Percentiles rank a stretch among this genome's conserved stretches.
Evolutionary conservation across 2,888 invertebrate genomes (phyloP).

Genomic region (Drosophila testacea): DNA sequence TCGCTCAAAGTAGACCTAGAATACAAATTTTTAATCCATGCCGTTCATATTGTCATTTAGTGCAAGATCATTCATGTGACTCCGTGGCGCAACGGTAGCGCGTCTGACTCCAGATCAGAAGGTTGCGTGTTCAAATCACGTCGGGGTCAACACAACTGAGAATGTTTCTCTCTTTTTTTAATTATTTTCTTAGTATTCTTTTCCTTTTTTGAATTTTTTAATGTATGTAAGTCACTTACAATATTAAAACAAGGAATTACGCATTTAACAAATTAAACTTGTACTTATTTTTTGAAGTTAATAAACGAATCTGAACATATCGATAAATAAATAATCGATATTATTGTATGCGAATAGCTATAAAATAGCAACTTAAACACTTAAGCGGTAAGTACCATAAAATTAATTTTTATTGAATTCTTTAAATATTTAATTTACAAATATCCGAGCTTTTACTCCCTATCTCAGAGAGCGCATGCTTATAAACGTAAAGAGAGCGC

Average conservation of each 20-base stretch:
- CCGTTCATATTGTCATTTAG: constrained; percentile 10
- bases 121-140: constrained; percentile 73
- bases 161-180: constrained; percentile 3
- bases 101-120: constrained; percentile 73
- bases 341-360: not conserved
- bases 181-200: not conserved
- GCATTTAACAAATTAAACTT: not conserved
- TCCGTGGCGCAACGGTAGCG: constrained; percentile 73
- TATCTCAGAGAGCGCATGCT: constrained; percentile 8
- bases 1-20: not conserved
- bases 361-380: not conserved
- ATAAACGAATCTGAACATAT: not conserved
- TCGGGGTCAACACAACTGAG: constrained; percentile 50
- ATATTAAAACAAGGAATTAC: too few species aligned
- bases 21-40: not conserved
- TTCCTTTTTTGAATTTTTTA: not conserved
- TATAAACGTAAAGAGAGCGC: constrained; percentile 10
- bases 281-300: not conserved
- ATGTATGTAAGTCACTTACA: not conserved
- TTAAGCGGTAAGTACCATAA: not conserved
- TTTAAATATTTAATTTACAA: not conserved
- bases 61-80: constrained; percentile 51
- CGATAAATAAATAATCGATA: constrained; percentile 5
- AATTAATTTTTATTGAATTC: not conserved
- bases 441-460: not conserved